Base-by-base conservation (phyloP, 2,797 vertebrate species). In the Gymnoscopelus microlampas region DNA sequence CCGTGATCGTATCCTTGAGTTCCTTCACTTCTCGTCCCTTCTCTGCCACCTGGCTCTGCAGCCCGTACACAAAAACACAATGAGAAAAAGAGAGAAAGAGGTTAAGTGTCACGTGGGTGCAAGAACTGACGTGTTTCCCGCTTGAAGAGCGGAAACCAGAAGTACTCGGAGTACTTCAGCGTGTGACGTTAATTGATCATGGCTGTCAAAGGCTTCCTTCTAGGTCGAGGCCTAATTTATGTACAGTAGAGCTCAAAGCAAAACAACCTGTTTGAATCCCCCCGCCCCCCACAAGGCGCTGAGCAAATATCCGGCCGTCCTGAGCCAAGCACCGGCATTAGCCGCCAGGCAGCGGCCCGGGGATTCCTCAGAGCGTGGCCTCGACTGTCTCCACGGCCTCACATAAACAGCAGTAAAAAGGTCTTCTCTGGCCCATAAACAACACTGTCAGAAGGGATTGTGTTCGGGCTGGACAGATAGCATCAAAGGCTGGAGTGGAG, bases 11-110 rank as follows among this genome's bases (percentile, higher is more conserved):
- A 71, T 95, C 94, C 88, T 93, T 94, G 80, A 98, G 87, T 15
- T 95, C 95, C 83, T 94, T 96, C 91, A 98, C 93, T 88, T 95
- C 94, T 57, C 96, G 93, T 53, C 97, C 96, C 76, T 97, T 98
- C 90, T 97, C 95, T 3, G 95, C 95, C 76, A 97, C 91, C 70
- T 97, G 97, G 89, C 97, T 93, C 98, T 99, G 74, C 47, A 83
- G 2, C 19, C 9, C 8, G n/a, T 14, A 51, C 15, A 14, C 11
- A 68, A 2, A 13, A 2, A 66, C 1, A 53, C 14, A 73, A 60
- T 78, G 23, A 78, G 44, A 78, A 39, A 47, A 10, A 23, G 58
- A 56, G 59, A 64, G 8, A 70, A 3, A 65, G 11, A n/a, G 53
- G 63, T 64, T 9, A 74, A 35, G 24, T 55, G 13, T 15, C 8